Evolutionary conservation across 2,888 invertebrate species (phyloP).

Genomic region (Subacronicta megacephala): DNA sequence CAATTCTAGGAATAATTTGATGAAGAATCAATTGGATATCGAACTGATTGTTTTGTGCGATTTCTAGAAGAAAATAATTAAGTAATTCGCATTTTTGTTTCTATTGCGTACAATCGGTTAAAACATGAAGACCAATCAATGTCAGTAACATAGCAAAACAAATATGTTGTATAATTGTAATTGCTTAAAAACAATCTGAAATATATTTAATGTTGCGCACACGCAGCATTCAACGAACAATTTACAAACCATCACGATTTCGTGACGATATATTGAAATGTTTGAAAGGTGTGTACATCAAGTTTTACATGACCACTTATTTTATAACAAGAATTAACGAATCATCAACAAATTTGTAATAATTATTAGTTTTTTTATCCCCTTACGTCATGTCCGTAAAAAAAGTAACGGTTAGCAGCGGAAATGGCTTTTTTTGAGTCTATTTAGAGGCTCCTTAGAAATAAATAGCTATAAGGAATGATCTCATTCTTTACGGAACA

Average conservation of each 20-base stretch:
- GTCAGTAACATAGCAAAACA: background rate
- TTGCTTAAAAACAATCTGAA: conserved; percentile 30
- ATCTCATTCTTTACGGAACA: conserved; percentile 78
- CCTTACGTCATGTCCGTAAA: conserved; percentile 62
- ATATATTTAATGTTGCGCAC: conserved; percentile 11
- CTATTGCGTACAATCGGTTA: background rate
- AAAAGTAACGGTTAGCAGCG: conserved; percentile 71
- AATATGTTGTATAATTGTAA: conserved; percentile 9
- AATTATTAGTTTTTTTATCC: conserved; percentile 66
- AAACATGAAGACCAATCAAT: background rate
- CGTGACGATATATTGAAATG: conserved; percentile 34
- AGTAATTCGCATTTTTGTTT: too few relatives aligned
- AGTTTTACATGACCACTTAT: conserved; percentile 18
- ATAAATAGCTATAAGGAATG: conserved; percentile 71
- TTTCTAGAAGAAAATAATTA: background rate
- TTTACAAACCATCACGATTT: conserved; percentile 34
- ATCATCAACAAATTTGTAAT: conserved; percentile 45
- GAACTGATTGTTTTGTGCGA: background rate
- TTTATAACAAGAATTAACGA: conserved; percentile 34
- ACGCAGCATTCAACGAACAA: conserved; percentile 9
- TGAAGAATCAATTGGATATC: conserved; percentile 1
- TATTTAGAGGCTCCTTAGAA: conserved; percentile 51
- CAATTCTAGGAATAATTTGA: conserved; percentile 26
- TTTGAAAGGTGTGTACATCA: conserved; percentile 32
- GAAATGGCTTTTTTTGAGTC: conserved; percentile 67